phyloP scores from a whole-genome alignment of 2,113 vertebrate genomes.

The Aix galericulata region DNA sequence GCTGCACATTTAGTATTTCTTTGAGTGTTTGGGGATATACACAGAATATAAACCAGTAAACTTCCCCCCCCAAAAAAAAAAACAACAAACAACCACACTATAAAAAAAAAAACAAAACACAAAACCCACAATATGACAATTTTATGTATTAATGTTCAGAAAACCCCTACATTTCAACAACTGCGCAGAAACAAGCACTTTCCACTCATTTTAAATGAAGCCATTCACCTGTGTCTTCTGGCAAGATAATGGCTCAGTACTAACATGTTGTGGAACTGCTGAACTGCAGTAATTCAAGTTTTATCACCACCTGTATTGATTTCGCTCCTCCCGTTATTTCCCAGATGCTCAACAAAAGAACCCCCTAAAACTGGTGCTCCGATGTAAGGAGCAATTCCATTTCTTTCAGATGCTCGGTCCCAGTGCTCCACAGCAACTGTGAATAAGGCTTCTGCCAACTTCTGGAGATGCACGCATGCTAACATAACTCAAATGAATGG shows the following conservation, averaged over 20 bases:
- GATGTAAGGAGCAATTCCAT: background rate
- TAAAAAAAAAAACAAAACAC: too few relatives aligned
- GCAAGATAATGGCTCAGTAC: background rate
- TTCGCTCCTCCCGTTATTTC: constrained; percentile 1
- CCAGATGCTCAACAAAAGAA: constrained; percentile 22
- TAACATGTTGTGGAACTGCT: background rate
- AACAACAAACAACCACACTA: background rate
- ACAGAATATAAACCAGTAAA: background rate
- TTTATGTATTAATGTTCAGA: background rate
- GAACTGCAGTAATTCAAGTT: background rate
- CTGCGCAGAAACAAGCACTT: background rate
- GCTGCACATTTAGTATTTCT: background rate
- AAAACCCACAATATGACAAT: background rate
- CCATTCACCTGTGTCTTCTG: background rate
- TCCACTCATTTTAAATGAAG: background rate
- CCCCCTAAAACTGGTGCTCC: background rate
- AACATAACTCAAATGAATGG: background rate
- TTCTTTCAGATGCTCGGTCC: background rate
- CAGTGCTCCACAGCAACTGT: background rate
- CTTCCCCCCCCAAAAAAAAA: background rate
- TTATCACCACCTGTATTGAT: constrained; percentile 5
- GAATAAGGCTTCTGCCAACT: background rate
- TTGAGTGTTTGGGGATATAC: background rate
- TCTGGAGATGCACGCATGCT: background rate
- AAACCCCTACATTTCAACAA: background rate